Base-by-base conservation (phyloP, 2,888 invertebrate genomes). In the Liopterus haemorrhoidalis region DNA sequence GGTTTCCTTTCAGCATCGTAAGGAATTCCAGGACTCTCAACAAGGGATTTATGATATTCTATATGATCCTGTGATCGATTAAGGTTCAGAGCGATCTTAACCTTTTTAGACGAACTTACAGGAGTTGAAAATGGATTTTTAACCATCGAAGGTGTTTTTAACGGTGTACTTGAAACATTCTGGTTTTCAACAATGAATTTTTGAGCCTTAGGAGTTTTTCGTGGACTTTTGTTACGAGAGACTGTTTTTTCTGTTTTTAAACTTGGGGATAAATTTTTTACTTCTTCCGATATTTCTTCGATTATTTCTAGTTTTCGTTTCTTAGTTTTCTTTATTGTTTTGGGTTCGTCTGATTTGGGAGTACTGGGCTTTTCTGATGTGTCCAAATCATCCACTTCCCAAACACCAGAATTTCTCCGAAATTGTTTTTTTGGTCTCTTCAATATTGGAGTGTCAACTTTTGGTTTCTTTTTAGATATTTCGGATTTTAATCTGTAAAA, bases 1-100 rank as follows among this genome's bases (percentile, higher is more conserved):
- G 90, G 90, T 54, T 73, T 75, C 42, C 75, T 81, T 12, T 71
- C 71, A 0, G 84, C 76, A 60, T 89, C 86, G 52, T 73, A 89
- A 0, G 89, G 88, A 50, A 87, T 77, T 5, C 73, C 79, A 0
- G 89, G 89, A 27, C 85, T 85, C 38, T 75, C 75, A 32, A 73
- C 68, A 0, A 90, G 72, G 57, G 84, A 82, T 21, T 75, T 74
- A 12, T 80, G 74, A 54, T 89, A 88, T 51, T 89, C 87, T 2
- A 79, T 71, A 0, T 83, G 75, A 19, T 79, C 80, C 60, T 88
- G 87, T 50, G 78, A 76, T 2, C 73, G 76, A 59, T 87, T 88
- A 49, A 78, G 74, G 52, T 80, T 79, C 0, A 85, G 68, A 11
- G 76, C 75, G 52, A 88, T 85, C 62, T 82, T 82, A 0, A 90